Base-by-base conservation (phyloP, 2,888 invertebrate genomes). In the Adelognathus sp. region DNA sequence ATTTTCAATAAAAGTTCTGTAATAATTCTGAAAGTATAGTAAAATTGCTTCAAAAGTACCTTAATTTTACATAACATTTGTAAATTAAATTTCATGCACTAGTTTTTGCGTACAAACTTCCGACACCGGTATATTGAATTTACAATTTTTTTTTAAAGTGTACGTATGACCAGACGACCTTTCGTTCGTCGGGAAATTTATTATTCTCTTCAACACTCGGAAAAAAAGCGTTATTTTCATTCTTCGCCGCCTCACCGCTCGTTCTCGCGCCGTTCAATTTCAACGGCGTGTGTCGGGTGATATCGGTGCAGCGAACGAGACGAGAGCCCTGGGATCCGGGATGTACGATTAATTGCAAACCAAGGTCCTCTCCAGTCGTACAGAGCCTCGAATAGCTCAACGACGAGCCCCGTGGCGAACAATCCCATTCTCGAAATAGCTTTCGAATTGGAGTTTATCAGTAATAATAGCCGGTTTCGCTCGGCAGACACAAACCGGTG, bases 281-380 rank as follows among this genome's bases (percentile, higher is more conserved):
- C 11, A 21, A 21, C n/a, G 46, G 46, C 21, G 24, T 11, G 46
- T 21, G 21, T n/a, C n/a, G n/a, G 46, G 46, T 46, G 24, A 18
- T 18, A 36, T 24, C 46, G 24, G 24, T 21, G 46, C 24, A 14
- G 39, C 24, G 27, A 64, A 58, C 24, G 36, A 36, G n/a, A 46
- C 36, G 50, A 56, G 31, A 64, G 76, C 46, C 67, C 50, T 52
- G 41, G 46, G 63, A 78, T 69, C 52, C 54, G 54, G 63, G 69
- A 78, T 64, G 58, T 50, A 41, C 63, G 78, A 73, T 78, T 78
- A 78, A 73, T 78, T 73, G 69, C 58, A 58, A 64, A n/a, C 63
- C 73, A 78, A 78, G 78, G 73, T 78, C 77, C n/a, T 63, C 56
- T 50, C 44, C 21, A 46, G 46, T 76, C 67, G 46, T 63, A 44